Evolutionary conservation across 2,888 invertebrate genomes (phyloP).

Genomic region (Girardia tigrina): DNA sequence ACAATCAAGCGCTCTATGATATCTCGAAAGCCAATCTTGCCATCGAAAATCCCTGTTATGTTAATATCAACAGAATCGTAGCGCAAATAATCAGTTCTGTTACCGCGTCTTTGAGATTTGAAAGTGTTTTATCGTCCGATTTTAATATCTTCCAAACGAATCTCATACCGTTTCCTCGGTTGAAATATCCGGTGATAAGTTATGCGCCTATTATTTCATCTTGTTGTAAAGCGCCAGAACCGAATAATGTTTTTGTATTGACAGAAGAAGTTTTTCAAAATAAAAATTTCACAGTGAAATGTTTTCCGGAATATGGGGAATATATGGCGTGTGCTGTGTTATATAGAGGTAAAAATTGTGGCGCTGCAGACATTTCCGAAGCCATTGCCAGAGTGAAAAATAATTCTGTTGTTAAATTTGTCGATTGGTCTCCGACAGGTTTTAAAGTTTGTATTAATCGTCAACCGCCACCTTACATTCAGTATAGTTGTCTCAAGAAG

Average conservation of each 20-base stretch:
- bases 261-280: conserved; percentile 73
- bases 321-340: conserved; percentile 52
- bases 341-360: conserved; percentile 40
- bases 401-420: conserved; percentile 28
- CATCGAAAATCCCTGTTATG: conserved; percentile 68
- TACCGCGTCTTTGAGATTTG: conserved; percentile 50
- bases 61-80: conserved; percentile 73
- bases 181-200: conserved; percentile 13
- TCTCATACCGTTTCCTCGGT: conserved; percentile 12
- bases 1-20: conserved; percentile 40
- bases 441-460: conserved; percentile 63
- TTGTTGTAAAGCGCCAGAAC: not conserved
- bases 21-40: conserved; percentile 59
- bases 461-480: conserved; percentile 52
- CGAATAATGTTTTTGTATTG: conserved; percentile 58
- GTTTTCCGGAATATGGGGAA: conserved; percentile 46
- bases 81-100: conserved; percentile 59
- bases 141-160: conserved; percentile 38
- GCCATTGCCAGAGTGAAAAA: conserved; percentile 26
- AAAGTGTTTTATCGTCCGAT: conserved; percentile 52
- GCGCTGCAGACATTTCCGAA: conserved; percentile 38
- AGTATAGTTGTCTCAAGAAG: conserved; percentile 51
- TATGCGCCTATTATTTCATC: conserved; percentile 29
- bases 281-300: conserved; percentile 72
- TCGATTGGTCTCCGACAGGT: conserved; percentile 36